Conservation (phyloP, 2,888 invertebrate genomes). For the Nomada lathburiana region DNA sequence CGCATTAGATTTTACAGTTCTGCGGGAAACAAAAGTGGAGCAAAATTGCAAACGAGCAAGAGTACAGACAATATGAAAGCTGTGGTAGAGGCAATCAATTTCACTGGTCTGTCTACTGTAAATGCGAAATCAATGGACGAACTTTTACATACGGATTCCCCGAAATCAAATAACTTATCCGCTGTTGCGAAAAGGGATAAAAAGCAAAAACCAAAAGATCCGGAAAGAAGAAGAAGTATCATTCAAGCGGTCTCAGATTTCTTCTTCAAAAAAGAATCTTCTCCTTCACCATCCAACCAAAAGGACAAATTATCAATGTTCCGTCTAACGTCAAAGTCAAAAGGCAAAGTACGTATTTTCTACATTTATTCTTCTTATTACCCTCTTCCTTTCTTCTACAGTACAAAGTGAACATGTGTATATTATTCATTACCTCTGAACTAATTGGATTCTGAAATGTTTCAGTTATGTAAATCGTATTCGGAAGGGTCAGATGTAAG, state of each 20-base stretch:
- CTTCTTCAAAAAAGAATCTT: constrained; percentile 90
- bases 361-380: neutral
- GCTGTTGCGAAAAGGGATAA: constrained; percentile 81
- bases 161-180: constrained; percentile 35
- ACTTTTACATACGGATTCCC: constrained; percentile 65
- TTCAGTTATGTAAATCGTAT: constrained; percentile 84
- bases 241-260: constrained; percentile 94
- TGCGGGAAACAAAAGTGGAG: constrained; percentile 62
- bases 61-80: constrained; percentile 82
- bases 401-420: constrained; percentile 24
- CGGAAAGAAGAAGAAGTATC: constrained; percentile 91
- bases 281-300: constrained; percentile 78
- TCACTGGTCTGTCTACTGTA: constrained; percentile 67
- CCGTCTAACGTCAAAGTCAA: constrained; percentile 87
- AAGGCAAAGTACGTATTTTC: constrained; percentile 86
- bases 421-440: constrained; percentile 34
- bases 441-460: constrained; percentile 75
- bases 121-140: constrained; percentile 82
- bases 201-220: constrained; percentile 87
- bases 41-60: constrained; percentile 81
- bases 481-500: constrained; percentile 84
- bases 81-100: constrained; percentile 72
- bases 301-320: constrained; percentile 87
- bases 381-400: constrained; percentile 11
- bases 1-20: constrained; percentile 75